Evolutionary conservation across 1,140 invertebrate genomes (phyloP), one percentile per base, ranked within the genome.

Genomic region (Scaptomyza graminum): DNA sequence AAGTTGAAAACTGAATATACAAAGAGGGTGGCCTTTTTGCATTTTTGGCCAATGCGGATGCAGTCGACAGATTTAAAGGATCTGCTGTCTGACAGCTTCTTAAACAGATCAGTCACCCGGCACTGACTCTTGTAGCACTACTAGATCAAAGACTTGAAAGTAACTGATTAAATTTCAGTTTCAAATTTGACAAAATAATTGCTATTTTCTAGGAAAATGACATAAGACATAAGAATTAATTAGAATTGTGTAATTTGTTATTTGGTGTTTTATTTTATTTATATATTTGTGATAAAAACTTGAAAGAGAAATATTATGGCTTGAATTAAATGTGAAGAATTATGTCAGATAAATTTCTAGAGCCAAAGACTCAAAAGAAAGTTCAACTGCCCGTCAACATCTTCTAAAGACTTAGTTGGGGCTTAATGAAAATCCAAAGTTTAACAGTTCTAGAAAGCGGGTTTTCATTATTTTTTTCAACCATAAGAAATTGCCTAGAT

Each of bases 1-100:
- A 5, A 12, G 28, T 28, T 6, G 28, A 28, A 28, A 28, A 28
- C 8, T 0, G 7, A 2, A 25, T 12, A 9, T 43, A 13, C 34
- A 28, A 44, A 44, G 7, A 18, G 56, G 41, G 55, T 25, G 51
- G 41, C 13, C 54, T 9, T 11, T 13, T 39, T 18, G 41, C 37
- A 43, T 51, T 41, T 57, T 66, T 43, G 31, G 52, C 31, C 51
- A 64, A 15, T 41, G 37, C 44, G 56, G 65, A 61, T 50, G 49
- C 55, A 34, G 54, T 47, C 55, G 55, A 67, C 55, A 67, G 69
- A 60, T 60, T 72, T 72, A 66, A 72, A 72, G 69, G 69, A 72
- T 72, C 63, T 72, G 39, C 50, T 39, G 55, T 28, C 63, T 72
- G 69, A 67, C 69, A 72, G 63, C 63, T 67, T 16, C 41, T 31